Evolutionary conservation across 2,888 invertebrate species (phyloP).

Genomic region (Anticlea derivata): DNA sequence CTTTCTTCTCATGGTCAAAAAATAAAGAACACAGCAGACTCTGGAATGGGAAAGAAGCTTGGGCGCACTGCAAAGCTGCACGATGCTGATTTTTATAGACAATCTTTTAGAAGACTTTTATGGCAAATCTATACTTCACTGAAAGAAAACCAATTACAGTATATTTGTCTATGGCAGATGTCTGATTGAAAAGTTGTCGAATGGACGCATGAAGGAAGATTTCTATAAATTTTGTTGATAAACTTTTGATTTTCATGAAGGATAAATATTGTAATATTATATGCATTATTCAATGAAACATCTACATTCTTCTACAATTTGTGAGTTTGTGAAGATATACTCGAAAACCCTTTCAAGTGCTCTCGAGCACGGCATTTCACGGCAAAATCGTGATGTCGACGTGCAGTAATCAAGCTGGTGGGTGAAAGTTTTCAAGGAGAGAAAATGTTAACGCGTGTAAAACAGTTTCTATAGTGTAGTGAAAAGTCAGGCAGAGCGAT

Average conservation of each 20-base stretch:
- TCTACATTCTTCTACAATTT: neutral
- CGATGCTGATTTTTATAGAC: conserved; percentile 15
- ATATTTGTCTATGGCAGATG: conserved; percentile 52
- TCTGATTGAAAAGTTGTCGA: conserved; percentile 27
- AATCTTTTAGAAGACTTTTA: conserved; percentile 35
- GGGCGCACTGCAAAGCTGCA: no score
- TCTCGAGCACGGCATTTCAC: conserved; percentile 48
- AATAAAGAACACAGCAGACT: no score
- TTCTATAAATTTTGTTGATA: conserved; percentile 48
- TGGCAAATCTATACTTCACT: conserved; percentile 53
- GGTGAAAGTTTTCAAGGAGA: conserved; percentile 68
- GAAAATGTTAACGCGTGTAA: conserved; percentile 57
- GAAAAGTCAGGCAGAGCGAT: conserved; percentile 47
- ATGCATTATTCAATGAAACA: conserved; percentile 1
- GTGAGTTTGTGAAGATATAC: conserved; percentile 20
- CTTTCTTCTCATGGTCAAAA: no score
- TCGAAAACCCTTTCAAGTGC: conserved; percentile 47
- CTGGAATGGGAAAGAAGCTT: no score
- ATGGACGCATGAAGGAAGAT: conserved; percentile 61
- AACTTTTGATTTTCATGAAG: conserved; percentile 33
- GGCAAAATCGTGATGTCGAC: conserved; percentile 68
- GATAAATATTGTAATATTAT: neutral
- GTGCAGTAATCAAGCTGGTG: conserved; percentile 60
- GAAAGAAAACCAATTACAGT: conserved; percentile 37
- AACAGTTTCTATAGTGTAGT: conserved; percentile 44